Base-by-base conservation (phyloP, 2,888 invertebrate species). In the Drosophila fulvimacula region DNA sequence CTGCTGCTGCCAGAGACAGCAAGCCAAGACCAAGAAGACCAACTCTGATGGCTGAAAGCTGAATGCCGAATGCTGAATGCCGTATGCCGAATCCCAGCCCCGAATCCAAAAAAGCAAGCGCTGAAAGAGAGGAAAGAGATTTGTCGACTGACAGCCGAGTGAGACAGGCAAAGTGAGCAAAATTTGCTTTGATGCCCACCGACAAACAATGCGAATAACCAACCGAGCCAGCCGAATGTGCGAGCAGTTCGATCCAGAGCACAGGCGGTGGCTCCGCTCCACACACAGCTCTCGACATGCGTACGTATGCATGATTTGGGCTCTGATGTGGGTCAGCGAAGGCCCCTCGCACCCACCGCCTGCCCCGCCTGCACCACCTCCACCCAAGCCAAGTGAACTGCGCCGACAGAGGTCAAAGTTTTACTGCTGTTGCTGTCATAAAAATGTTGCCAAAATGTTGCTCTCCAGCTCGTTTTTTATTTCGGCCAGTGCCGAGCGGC, bases 361-460 rank as follows among this genome's bases (percentile, higher is more conserved):
- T 4, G n/a, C 38, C 7, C n/a, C n/a, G n/a, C n/a, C n/a, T n/a
- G n/a, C n/a, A n/a, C n/a, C 38, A 19, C 41, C 41, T 5, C 41
- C 15, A 38, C 42, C 6, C 30, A n/a, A 3, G n/a, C 67, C 67
- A 52, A 24, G 53, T 44, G 51, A 38, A 42, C 49, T 36, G 44
- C 24, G 61, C 55, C 68, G 68, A 74, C 79, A 77, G 72, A 80
- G 87, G 82, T 84, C 87, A 84, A 87, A 84, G 79, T 69, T 84
- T 82, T 86, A 82, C 88, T 87, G 82, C 82, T 84, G 83, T 84
- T 80, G 85, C 85, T 87, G 83, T 84, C 83, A 87, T 84, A 84
- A 87, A 84, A 84, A 84, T 84, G 87, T 79, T 86, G 81, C 76
- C 76, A 79, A 82, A 81, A 77, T 69, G 73, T 69, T 69, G 73